Conservation (phyloP, 1,140 invertebrate genomes). For the Cyrtorhinus lividipennis region DNA sequence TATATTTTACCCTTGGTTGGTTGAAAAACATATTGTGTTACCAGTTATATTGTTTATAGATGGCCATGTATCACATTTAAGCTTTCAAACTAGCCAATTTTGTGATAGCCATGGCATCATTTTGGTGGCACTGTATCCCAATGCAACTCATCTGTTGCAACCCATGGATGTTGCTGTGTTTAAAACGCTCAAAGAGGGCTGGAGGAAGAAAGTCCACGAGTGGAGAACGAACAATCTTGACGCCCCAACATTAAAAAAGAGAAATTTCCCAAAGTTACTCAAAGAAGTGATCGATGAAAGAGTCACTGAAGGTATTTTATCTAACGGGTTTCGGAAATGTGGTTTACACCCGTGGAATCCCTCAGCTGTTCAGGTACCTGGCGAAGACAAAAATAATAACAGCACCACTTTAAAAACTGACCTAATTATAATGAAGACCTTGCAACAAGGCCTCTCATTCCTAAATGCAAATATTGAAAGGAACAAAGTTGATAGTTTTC, state of each 20-base stretch:
- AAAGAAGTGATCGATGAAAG: constrained; percentile 4
- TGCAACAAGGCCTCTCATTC: too few species aligned
- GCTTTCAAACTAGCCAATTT: constrained; percentile 28
- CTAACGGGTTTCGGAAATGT: constrained; percentile 28
- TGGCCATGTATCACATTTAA: constrained; percentile 29
- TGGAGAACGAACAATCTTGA: not conserved
- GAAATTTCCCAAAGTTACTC: not conserved
- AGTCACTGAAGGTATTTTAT: constrained; percentile 19
- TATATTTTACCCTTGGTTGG: constrained; percentile 26
- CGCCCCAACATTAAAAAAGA: not conserved
- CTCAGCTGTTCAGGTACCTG: not conserved
- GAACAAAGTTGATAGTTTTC: too few species aligned
- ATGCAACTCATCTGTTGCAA: constrained; percentile 32
- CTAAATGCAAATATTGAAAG: too few species aligned
- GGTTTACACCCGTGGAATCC: constrained; percentile 29
- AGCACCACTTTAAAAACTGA: too few species aligned
- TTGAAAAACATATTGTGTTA: constrained; percentile 30
- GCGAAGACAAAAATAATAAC: too few species aligned
- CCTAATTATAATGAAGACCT: too few species aligned
- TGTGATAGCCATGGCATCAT: constrained; percentile 31
- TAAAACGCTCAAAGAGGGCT: constrained; percentile 26
- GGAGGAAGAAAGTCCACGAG: not conserved
- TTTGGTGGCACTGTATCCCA: constrained; percentile 30
- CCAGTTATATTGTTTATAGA: constrained; percentile 27
- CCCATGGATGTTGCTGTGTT: constrained; percentile 24